Evolutionary conservation across 1,140 invertebrate species (phyloP), one percentile per base, ranked within the genome.

Genomic region (Sycophaga agraensis): DNA sequence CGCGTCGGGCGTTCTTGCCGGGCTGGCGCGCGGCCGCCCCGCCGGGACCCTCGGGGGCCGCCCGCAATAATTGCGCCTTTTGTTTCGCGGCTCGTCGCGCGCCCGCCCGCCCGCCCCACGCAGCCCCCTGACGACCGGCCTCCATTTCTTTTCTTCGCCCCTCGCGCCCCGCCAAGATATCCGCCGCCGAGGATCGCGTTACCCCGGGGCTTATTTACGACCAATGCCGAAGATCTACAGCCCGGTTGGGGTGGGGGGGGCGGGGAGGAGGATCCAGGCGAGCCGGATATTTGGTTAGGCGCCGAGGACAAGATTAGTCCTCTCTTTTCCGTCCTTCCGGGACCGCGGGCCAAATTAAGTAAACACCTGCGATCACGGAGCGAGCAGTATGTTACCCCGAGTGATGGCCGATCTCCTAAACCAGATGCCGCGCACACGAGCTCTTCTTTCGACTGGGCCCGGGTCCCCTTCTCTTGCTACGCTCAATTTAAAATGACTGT

Each of bases 11-110:
- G n/a, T n/a, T n/a, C 42, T 6, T 22, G 42, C 42, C 16, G 42
- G 42, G 21, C 9, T 21, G 21, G 24, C 5, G 14, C 19, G 45
- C 0, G 35, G 45, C 11, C n/a, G 17, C 35, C 9, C 35, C 9
- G 21, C 4, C 34, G 14, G 19, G 22, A 8, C 69, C 69, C 72
- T 68, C 4, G 28, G 68, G 73, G 69, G 68, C 59, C 64, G 63
- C 58, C 68, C 72, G 70, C 73, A 77, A 78, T 80, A 78, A 80
- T 78, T 73, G 66, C 69, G 71, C 69, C 75, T 73, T 79, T 78
- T 79, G 77, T 79, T 76, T 79, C 72, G 67, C 61, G 57, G 22
- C 24, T n/a, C 31, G 5, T 39, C 22, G 37, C 28, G 31, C 5
- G 16, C 8, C n/a, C n/a, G n/a, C n/a, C n/a, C n/a, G n/a, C n/a